phyloP scores from a whole-genome alignment of 2,113 vertebrate genomes.

The Prunella fulvescens region DNA sequence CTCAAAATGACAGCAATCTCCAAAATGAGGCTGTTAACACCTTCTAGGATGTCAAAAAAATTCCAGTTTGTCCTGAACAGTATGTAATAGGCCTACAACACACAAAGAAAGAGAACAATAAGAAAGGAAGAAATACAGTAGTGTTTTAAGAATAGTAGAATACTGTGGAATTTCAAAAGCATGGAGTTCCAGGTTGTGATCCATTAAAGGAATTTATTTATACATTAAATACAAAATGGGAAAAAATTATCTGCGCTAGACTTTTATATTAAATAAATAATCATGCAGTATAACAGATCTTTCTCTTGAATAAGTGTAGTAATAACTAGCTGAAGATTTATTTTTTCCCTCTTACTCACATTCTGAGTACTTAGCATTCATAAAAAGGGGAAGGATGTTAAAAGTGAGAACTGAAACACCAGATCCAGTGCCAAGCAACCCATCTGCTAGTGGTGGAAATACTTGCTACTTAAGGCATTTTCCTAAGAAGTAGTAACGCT shows the following conservation, averaged over 20 bases:
- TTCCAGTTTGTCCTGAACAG: not conserved
- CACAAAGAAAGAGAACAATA: not conserved
- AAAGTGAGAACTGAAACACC: constrained; percentile 18
- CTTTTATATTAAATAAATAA: not conserved
- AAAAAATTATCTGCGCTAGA: not conserved
- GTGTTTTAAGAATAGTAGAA: not conserved
- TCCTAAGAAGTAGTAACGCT: not conserved
- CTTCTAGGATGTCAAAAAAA: not conserved
- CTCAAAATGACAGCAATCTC: not conserved
- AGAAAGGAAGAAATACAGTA: not conserved
- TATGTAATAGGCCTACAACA: not conserved
- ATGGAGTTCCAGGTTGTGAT: not conserved
- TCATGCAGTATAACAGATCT: not conserved
- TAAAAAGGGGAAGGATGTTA: constrained; percentile 2
- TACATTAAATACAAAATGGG: not conserved
- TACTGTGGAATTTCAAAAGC: not conserved
- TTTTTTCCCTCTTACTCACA: not conserved
- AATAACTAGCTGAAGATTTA: not conserved
- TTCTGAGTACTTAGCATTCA: not conserved
- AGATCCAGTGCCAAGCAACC: not conserved
- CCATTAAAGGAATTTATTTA: not conserved
- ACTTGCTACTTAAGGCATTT: not conserved
- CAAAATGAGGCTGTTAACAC: not conserved
- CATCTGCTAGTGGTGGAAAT: not conserved
- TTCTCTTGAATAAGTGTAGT: not conserved